Evolutionary conservation across 1,140 invertebrate genomes (phyloP).

Genomic region (Helicoverpa armigera): DNA sequence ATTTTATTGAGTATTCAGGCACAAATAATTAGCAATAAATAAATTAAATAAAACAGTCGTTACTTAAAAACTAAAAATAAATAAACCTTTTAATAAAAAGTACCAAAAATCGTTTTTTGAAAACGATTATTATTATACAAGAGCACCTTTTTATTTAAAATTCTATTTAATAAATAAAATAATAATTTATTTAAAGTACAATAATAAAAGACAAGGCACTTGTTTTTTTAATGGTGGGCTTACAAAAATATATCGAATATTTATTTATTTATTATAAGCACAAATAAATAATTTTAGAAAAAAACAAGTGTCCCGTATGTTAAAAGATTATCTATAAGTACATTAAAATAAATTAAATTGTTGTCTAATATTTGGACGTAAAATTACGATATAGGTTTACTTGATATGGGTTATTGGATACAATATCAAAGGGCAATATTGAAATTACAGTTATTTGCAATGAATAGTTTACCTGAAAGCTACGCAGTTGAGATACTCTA

Average conservation of each 20-base stretch:
- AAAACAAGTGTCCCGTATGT: conserved; percentile 28
- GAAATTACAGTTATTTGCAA: too few species aligned
- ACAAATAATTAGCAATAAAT: conserved; percentile 38
- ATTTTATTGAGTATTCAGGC: conserved; percentile 26
- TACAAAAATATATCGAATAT: conserved; percentile 4
- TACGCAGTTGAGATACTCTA: too few species aligned
- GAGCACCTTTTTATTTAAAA: background rate
- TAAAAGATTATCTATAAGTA: too few species aligned
- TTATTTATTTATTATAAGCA: background rate
- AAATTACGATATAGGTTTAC: too few species aligned
- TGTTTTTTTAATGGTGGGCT: conserved; percentile 27
- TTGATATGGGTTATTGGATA: too few species aligned
- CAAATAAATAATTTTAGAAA: background rate
- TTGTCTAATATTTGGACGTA: background rate
- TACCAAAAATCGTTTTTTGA: conserved; percentile 22
- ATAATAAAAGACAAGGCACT: conserved; percentile 23
- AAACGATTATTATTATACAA: conserved; percentile 36
- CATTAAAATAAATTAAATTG: too few species aligned
- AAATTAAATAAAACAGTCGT: conserved; percentile 24
- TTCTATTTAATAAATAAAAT: background rate
- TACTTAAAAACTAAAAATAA: conserved; percentile 21
- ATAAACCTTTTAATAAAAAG: conserved; percentile 32
- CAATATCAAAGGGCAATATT: too few species aligned
- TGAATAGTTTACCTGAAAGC: background rate
- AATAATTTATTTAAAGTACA: conserved; percentile 13